A percentile compares a stretch with the other conserved stretches of the same genome.
Evolutionary conservation across 2,888 invertebrate genomes (phyloP).

Genomic region (Lithophane semibrunnea): DNA sequence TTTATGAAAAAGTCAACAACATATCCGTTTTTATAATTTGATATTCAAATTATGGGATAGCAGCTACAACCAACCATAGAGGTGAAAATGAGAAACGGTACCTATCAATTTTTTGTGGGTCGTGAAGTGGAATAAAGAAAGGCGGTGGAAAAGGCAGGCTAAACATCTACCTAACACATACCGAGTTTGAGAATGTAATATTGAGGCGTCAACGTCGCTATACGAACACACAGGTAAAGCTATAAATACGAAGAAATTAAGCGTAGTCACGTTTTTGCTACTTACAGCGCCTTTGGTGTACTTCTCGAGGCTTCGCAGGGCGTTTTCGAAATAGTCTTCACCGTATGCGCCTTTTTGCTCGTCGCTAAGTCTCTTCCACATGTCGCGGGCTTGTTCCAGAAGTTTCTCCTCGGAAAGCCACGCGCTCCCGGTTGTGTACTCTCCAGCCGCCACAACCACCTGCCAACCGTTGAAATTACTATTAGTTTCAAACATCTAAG

Average conservation of each 20-base stretch:
- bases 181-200: conserved; percentile 26
- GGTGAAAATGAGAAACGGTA: conserved; percentile 38
- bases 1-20: conserved; percentile 1
- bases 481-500: conserved; percentile 26
- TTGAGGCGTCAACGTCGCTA: conserved; percentile 15
- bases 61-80: conserved; percentile 8
- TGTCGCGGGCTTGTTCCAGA: conserved; percentile 93
- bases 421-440: conserved; percentile 95
- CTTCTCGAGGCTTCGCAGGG: conserved; percentile 94
- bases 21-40: conserved; percentile 8
- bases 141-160: neutral
- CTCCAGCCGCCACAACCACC: conserved; percentile 96
- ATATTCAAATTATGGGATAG: conserved; percentile 39
- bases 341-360: conserved; percentile 94
- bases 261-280: conserved; percentile 73
- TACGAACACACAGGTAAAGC: conserved; percentile 44
- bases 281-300: conserved; percentile 93
- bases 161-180: conserved; percentile 1
- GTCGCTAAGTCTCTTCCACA: conserved; percentile 96
- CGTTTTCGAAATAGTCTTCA: conserved; percentile 95
- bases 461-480: conserved; percentile 57
- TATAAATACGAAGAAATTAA: conserved; percentile 64
- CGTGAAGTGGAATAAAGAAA: conserved; percentile 37
- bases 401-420: conserved; percentile 93
- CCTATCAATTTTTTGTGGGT: conserved; percentile 43